These are phyloP conservation scores for Athrips mouffetella DNA, from an alignment of 2,888 invertebrate genomes.

Conservation along the genomic window DNA sequence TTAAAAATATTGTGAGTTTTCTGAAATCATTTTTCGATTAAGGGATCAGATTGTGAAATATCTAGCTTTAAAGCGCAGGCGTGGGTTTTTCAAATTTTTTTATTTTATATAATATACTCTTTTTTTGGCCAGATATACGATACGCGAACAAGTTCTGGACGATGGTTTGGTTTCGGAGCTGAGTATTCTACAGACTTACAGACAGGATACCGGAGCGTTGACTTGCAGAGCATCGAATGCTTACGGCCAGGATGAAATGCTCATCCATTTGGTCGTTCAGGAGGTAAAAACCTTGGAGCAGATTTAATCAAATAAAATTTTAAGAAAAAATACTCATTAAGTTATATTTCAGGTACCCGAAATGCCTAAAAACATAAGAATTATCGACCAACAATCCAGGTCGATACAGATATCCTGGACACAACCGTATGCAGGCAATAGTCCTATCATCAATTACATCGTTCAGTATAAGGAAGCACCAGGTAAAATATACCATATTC, in stretches of 20 bases:
- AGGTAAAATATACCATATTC: slow-evolving; percentile 65
- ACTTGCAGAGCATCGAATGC: slow-evolving; percentile 93
- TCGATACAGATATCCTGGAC: slow-evolving; percentile 93
- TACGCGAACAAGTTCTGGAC: slow-evolving; percentile 86
- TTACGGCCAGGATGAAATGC: slow-evolving; percentile 94
- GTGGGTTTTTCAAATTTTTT: no score
- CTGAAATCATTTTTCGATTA: no score
- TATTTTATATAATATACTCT: background rate
- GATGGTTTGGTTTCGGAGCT: slow-evolving; percentile 92
- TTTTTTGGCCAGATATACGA: slow-evolving; percentile 78
- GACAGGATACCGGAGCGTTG: slow-evolving; percentile 93
- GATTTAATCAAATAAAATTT: background rate
- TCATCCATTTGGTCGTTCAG: slow-evolving; percentile 93
- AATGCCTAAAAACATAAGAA: slow-evolving; percentile 90
- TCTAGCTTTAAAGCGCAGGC: no score
- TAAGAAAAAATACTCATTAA: background rate
- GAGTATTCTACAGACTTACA: slow-evolving; percentile 88
- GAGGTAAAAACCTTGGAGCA: slow-evolving; percentile 74
- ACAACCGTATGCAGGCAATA: slow-evolving; percentile 92
- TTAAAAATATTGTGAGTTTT: no score
- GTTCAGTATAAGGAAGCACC: slow-evolving; percentile 92
- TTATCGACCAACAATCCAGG: slow-evolving; percentile 90
- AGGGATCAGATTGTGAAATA: no score
- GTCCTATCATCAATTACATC: slow-evolving; percentile 91
- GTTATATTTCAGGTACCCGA: slow-evolving; percentile 85